Conservation (phyloP, 2,797 vertebrate genomes). For the Malurus leucopterus region DNA sequence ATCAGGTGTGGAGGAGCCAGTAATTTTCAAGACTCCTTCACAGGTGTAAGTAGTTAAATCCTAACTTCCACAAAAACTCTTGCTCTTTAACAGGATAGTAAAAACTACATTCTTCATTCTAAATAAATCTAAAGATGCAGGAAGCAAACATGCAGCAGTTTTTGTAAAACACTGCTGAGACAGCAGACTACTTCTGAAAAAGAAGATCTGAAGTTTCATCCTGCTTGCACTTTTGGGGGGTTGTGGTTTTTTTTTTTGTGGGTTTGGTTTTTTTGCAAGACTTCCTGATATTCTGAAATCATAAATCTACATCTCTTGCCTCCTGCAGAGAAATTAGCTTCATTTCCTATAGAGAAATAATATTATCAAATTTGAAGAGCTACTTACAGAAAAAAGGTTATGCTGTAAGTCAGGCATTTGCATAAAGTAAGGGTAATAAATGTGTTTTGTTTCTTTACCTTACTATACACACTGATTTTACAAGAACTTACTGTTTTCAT, state of each 20-base stretch:
- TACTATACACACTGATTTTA: not conserved
- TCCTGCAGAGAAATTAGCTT: not conserved
- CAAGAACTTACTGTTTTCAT: not conserved
- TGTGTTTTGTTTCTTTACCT: not conserved
- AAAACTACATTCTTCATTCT: not conserved
- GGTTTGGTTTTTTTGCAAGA: not conserved
- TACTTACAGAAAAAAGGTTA: not conserved
- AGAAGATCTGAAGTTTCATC: not conserved
- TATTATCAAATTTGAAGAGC: not conserved
- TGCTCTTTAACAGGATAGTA: not conserved
- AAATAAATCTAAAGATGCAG: not conserved
- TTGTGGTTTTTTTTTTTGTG: not conserved
- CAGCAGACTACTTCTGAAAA: not conserved
- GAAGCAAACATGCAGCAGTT: not conserved
- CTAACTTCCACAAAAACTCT: not conserved
- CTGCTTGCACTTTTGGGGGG: accelerated
- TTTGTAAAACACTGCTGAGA: not conserved
- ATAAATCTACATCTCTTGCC: not conserved
- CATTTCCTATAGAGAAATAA: not conserved
- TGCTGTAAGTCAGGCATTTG: not conserved
- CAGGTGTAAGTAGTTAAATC: not conserved
- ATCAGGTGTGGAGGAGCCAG: not conserved
- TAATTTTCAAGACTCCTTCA: not conserved
- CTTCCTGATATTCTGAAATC: not conserved
- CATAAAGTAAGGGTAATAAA: not conserved